Evolutionary conservation across 2,888 invertebrate genomes (phyloP).

Genomic region (Hyles lineata): DNA sequence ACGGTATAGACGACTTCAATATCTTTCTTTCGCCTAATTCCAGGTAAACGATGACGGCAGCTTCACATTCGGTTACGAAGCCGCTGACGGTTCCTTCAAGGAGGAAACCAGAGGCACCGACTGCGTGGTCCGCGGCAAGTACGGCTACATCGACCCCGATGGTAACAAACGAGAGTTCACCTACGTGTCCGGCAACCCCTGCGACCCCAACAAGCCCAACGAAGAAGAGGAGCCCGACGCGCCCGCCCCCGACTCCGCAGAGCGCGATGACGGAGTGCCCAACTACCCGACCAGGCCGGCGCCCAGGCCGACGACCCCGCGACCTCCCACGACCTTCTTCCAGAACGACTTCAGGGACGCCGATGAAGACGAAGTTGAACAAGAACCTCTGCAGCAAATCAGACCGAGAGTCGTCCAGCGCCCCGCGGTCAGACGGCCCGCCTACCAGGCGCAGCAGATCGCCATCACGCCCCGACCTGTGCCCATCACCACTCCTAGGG

Average conservation of each 20-base stretch:
- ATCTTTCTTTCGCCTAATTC: constrained; percentile 39
- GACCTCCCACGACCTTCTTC: constrained; percentile 88
- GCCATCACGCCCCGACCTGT: constrained; percentile 86
- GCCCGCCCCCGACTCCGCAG: constrained; percentile 83
- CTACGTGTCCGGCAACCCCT: constrained; percentile 94
- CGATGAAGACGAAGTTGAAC: constrained; percentile 85
- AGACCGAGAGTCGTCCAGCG: constrained; percentile 79
- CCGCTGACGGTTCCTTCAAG: constrained; percentile 94
- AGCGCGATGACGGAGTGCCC: constrained; percentile 87
- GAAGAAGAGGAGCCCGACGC: constrained; percentile 87
- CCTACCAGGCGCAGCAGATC: constrained; percentile 81
- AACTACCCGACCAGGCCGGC: constrained; percentile 80
- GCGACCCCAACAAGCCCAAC: constrained; percentile 92
- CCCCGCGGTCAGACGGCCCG: constrained; percentile 71
- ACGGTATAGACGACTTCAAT: background rate
- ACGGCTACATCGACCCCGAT: constrained; percentile 94
- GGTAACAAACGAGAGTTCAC: constrained; percentile 94
- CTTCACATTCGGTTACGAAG: constrained; percentile 93
- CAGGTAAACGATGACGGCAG: constrained; percentile 92
- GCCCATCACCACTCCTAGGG: constrained; percentile 76
- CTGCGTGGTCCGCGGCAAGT: constrained; percentile 94
- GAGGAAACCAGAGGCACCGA: constrained; percentile 94
- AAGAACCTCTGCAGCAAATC: constrained; percentile 78
- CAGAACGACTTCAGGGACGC: constrained; percentile 89
- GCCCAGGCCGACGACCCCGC: constrained; percentile 76